Conservation (phyloP, 2,797 vertebrate genomes). For the Acrossocheilus wenchowensis region DNA sequence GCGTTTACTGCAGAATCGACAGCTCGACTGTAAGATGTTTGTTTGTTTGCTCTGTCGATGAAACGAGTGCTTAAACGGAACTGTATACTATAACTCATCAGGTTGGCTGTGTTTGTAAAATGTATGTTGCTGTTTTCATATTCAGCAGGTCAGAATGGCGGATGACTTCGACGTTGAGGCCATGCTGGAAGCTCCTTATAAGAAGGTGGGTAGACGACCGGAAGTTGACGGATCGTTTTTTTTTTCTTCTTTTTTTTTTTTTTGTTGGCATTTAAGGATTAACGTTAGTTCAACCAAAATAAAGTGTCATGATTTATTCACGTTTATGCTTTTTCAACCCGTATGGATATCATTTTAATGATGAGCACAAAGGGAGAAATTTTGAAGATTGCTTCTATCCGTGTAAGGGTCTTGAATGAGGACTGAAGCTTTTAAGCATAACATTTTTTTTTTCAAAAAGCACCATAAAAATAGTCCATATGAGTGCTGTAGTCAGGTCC, state of each 20-base stretch:
- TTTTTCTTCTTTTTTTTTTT: constrained; percentile 59
- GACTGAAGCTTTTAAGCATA: neutral
- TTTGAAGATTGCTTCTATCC: neutral
- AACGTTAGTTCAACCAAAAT: constrained; percentile 66
- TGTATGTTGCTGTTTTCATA: neutral
- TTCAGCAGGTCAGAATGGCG: constrained; percentile 85
- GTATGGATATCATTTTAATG: neutral
- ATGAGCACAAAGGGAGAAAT: neutral
- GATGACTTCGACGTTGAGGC: constrained; percentile 99
- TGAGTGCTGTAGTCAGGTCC: too few species aligned
- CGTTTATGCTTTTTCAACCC: neutral
- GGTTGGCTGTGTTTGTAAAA: neutral
- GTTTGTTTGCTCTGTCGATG: neutral
- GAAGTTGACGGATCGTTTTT: constrained; percentile 58
- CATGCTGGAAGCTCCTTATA: constrained; percentile 98
- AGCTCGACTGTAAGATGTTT: neutral
- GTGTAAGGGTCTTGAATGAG: neutral
- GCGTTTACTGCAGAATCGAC: constrained; percentile 3
- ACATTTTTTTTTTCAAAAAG: neutral
- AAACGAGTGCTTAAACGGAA: neutral
- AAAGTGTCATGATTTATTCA: constrained; percentile 76
- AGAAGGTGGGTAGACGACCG: constrained; percentile 91
- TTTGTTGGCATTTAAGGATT: constrained; percentile 41
- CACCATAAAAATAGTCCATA: neutral
- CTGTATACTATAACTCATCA: neutral